A percentile compares a stretch with the other conserved stretches of the same genome.
Evolutionary conservation across 2,888 invertebrate genomes (phyloP).

Genomic region (Thecophora atra): DNA sequence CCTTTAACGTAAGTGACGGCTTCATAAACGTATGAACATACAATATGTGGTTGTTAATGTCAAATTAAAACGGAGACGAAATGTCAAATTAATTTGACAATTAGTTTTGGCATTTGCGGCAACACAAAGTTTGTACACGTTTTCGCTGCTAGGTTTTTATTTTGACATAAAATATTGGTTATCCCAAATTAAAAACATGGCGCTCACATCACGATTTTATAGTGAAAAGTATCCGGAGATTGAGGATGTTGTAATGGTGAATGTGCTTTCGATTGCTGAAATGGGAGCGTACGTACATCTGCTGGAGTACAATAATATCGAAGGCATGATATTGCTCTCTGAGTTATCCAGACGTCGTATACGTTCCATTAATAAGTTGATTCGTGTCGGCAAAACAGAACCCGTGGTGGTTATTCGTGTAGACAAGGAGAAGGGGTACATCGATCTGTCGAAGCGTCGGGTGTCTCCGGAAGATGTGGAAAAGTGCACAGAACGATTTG

Average conservation of each 20-base stretch:
- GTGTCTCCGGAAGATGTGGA: constrained; percentile 98
- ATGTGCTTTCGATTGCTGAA: constrained; percentile 97
- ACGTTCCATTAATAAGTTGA: constrained; percentile 98
- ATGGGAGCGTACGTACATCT: constrained; percentile 99
- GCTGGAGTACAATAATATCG: constrained; percentile 98
- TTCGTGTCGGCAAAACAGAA: constrained; percentile 97
- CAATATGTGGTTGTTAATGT: constrained; percentile 8
- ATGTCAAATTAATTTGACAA: constrained; percentile 40
- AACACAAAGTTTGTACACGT: constrained; percentile 54
- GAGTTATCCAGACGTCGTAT: constrained; percentile 98
- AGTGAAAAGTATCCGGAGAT: constrained; percentile 96
- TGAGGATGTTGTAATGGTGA: constrained; percentile 99
- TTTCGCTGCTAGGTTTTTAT: constrained; percentile 47
- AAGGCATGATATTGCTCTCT: constrained; percentile 98
- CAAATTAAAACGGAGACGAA: constrained; percentile 36
- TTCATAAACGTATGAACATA: too few relatives aligned
- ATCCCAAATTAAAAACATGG: constrained; percentile 69
- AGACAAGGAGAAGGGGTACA: constrained; percentile 99
- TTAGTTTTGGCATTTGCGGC: constrained; percentile 38
- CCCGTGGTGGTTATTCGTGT: constrained; percentile 99
- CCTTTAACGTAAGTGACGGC: too few relatives aligned
- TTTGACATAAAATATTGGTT: constrained; percentile 29
- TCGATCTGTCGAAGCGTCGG: constrained; percentile 98
- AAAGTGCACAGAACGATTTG: constrained; percentile 97
- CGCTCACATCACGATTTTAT: constrained; percentile 95